These are phyloP conservation scores for Trichosurus vulpecula DNA, from an alignment of 2,797 vertebrate species.

Conservation along the genomic window DNA sequence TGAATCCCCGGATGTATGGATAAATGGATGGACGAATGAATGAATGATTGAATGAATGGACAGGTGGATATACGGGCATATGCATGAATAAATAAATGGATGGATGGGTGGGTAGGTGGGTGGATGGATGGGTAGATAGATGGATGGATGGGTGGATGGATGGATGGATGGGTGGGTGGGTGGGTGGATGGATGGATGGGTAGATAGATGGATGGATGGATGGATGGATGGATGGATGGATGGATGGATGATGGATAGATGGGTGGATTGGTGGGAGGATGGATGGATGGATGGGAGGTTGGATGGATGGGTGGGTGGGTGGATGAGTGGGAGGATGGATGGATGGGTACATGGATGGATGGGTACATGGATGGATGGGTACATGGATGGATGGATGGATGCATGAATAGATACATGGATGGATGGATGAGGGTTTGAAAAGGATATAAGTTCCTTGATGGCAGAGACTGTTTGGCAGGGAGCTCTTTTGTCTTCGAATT, in stretches of 20 bases:
- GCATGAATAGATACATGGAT: too few relatives aligned
- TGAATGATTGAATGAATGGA: background rate
- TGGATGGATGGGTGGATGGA: background rate
- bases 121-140: background rate
- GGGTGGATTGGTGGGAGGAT: too few relatives aligned
- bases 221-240: too few relatives aligned
- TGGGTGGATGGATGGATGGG: background rate
- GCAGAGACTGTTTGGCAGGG: background rate
- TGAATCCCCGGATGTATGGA: background rate
- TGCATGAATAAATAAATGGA: background rate
- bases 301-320: background rate
- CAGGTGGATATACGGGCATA: background rate
- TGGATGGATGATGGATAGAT: background rate
- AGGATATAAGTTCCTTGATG: background rate
- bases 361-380: background rate
- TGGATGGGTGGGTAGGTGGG: too few relatives aligned
- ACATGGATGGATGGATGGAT: too few relatives aligned
- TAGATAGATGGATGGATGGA: background rate
- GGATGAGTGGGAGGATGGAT: background rate
- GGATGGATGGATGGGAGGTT: too few relatives aligned
- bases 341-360: too few relatives aligned
- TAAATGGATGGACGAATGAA: background rate
- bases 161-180: background rate
- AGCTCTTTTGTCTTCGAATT: background rate
- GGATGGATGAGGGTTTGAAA: background rate